Conservation (phyloP, 1,140 invertebrate genomes). For the Drosophila orena region DNA sequence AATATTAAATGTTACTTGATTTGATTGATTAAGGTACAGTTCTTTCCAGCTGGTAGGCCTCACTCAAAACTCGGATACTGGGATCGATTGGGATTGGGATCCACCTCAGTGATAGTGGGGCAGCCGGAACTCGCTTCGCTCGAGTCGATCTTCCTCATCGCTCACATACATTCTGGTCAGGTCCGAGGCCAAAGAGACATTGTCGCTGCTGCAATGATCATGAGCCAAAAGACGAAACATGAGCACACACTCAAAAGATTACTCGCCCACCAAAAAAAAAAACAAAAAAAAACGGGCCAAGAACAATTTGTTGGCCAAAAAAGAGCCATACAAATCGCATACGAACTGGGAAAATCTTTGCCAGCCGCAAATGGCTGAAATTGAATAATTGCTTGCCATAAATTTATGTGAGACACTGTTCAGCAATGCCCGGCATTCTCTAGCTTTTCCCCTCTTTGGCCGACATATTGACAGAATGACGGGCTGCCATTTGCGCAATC, state of each 20-base stretch:
- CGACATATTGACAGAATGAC: constrained; percentile 54
- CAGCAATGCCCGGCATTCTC: constrained; percentile 51
- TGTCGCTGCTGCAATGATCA: constrained; percentile 85
- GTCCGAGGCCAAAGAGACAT: constrained; percentile 87
- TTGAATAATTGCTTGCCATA: constrained; percentile 77
- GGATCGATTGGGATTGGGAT: neutral
- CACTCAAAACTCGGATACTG: constrained; percentile 3
- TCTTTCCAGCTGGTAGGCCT: constrained; percentile 11
- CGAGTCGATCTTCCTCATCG: constrained; percentile 86
- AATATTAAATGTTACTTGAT: neutral
- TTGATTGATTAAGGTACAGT: constrained; percentile 29
- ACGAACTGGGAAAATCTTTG: constrained; percentile 15
- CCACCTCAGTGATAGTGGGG: constrained; percentile 69
- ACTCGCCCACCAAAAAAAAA: neutral
- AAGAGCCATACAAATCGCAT: constrained; percentile 3
- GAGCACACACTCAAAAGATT: constrained; percentile 25
- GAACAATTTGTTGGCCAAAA: too few relatives aligned
- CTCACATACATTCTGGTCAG: constrained; percentile 88
- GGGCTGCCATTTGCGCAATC: constrained; percentile 46
- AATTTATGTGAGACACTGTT: constrained; percentile 80
- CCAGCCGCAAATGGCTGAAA: constrained; percentile 64
- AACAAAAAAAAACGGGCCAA: constrained; percentile 17
- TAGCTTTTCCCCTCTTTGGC: neutral
- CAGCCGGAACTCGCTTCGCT: constrained; percentile 65
- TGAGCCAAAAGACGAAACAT: constrained; percentile 55